Evolutionary conservation across 1,140 invertebrate species (phyloP), one percentile per base, ranked within the genome.

Genomic region (Batillaria attramentaria): DNA sequence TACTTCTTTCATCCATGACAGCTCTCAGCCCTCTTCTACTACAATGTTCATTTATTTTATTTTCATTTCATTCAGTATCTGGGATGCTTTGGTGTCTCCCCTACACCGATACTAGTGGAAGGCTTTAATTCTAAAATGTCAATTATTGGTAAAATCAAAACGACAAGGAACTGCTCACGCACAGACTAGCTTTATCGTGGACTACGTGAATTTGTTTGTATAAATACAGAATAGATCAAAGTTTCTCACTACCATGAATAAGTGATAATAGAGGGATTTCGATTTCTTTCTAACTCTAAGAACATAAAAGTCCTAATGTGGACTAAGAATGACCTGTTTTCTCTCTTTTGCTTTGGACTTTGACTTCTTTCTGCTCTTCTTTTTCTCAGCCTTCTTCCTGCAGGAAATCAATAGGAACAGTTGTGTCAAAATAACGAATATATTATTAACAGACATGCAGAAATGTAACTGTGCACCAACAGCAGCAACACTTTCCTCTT

Each of bases 271-370:
- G 13, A 72, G 31, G 4, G 20, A 18, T n/a, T 72, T 42, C 20
- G 31, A 6, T 39, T 54, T 74, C 33, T 37, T 28, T 74, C 41
- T 72, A n/a, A 3, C 43, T n/a, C n/a, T 68, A 37, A 35, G 54
- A 42, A 77, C n/a, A 77, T 37, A 77, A 70, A 43, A 57, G 41
- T 28, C 5, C 13, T 69, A 13, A 79, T 42, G 41, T 46, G 20
- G 37, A 42, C 57, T n/a, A 35, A 72, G 77, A 76, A 31, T 39
- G 41, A 89, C 85, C 89, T 89, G 81, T 76, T 86, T 86, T 68
- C 89, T 87, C 3, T 89, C 88, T 84, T 90, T 91, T n/a, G 78
- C 69, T 79, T 89, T 89, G 24, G 79, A 74, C 82, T 91, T 91
- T 13, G 77, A 70, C 81, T 88, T 90, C 76, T 91, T 91, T 75